Evolutionary conservation across 2,797 vertebrate genomes (phyloP).

Genomic region (Eutrigla gurnardus): DNA sequence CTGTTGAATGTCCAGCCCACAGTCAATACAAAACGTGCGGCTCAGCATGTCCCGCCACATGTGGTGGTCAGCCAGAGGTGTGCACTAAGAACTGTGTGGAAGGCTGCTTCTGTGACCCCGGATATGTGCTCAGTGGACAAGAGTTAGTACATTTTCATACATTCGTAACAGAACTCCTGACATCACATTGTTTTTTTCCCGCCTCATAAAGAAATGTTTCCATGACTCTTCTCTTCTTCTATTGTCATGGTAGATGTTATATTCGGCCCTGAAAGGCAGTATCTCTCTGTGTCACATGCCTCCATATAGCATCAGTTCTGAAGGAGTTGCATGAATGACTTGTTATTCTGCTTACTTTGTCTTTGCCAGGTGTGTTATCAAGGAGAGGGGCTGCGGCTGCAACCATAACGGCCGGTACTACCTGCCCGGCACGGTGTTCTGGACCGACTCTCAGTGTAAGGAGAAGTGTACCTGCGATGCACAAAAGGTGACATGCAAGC

Average conservation of each 20-base stretch:
- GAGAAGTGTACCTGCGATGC: conserved; percentile 31
- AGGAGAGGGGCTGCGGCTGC: conserved; percentile 42
- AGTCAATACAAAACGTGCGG: conserved; percentile 43
- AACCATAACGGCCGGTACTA: neutral
- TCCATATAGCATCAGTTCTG: too few relatives aligned
- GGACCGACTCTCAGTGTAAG: conserved; percentile 19
- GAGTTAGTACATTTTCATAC: conserved; percentile 9
- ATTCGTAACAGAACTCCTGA: neutral
- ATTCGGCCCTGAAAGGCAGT: too few relatives aligned
- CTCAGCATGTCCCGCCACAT: conserved; percentile 31
- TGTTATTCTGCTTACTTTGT: too few relatives aligned
- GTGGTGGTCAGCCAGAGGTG: conserved; percentile 5
- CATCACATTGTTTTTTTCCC: neutral
- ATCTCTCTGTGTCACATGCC: too few relatives aligned
- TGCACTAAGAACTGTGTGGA: conserved; percentile 26
- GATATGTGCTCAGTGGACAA: conserved; percentile 41
- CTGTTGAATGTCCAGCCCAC: conserved; percentile 22
- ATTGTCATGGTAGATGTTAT: too few relatives aligned
- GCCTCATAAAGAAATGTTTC: too few relatives aligned
- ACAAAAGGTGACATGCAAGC: conserved; percentile 17
- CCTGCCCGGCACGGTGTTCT: conserved; percentile 29
- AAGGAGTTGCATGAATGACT: too few relatives aligned
- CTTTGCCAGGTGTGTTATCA: conserved; percentile 39
- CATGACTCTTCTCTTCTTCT: too few relatives aligned
- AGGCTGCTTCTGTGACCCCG: conserved; percentile 44